A percentile compares a stretch with the other conserved stretches of the same genome.
Conservation (phyloP, 1,140 invertebrate genomes). For the Drosophila subpulchrella region DNA sequence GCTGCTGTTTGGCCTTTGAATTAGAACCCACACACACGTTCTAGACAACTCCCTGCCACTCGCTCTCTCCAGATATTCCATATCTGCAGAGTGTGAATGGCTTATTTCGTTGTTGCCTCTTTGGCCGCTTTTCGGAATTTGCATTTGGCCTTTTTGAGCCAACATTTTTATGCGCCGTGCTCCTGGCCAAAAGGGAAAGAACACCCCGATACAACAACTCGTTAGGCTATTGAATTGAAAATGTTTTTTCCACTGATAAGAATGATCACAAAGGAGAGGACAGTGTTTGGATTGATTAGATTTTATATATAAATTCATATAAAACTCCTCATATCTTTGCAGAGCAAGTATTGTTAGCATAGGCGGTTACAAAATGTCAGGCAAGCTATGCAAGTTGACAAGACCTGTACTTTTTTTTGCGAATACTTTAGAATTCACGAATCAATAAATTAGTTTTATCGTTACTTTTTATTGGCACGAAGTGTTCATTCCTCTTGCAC, state of each 20-base stretch:
- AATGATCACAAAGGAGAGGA: slow-evolving; percentile 36
- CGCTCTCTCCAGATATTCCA: slow-evolving; percentile 8
- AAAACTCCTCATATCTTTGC: no score
- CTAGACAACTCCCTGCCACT: neutral
- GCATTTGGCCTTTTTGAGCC: slow-evolving; percentile 68
- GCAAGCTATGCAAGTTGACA: no score
- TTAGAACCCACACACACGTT: slow-evolving; percentile 58
- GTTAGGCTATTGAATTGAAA: slow-evolving; percentile 77
- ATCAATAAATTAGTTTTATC: no score
- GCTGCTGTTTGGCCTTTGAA: slow-evolving; percentile 81
- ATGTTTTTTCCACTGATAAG: slow-evolving; percentile 67
- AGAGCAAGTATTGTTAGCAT: no score
- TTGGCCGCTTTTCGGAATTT: slow-evolving; percentile 66
- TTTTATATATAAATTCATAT: no score
- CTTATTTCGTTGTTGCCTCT: slow-evolving; percentile 72
- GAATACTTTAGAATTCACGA: no score
- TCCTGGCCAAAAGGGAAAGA: slow-evolving; percentile 41
- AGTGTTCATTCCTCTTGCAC: no score
- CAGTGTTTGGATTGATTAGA: neutral
- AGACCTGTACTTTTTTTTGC: no score
- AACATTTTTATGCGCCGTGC: slow-evolving; percentile 62
- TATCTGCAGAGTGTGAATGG: slow-evolving; percentile 68
- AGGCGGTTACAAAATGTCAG: no score
- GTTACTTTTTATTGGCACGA: no score
- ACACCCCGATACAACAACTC: slow-evolving; percentile 41